These are phyloP conservation scores for Autographa gamma DNA, from an alignment of 2,888 invertebrate species.

Conservation along the genomic window DNA sequence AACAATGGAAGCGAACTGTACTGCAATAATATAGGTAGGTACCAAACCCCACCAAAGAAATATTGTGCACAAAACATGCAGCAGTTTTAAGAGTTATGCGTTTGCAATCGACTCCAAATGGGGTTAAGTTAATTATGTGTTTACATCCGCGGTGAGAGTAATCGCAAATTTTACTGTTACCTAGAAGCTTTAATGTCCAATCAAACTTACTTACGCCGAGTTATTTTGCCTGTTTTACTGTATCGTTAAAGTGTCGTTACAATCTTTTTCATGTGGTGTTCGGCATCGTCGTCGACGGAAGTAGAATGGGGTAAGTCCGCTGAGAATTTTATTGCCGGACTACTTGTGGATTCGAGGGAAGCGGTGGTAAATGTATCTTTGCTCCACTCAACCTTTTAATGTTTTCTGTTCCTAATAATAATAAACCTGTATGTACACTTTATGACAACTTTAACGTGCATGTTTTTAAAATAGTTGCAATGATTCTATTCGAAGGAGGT, in stretches of 20 bases:
- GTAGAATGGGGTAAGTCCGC: constrained; percentile 89
- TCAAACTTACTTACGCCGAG: constrained; percentile 75
- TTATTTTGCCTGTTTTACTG: constrained; percentile 78
- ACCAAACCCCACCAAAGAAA: constrained; percentile 15
- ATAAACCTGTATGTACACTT: constrained; percentile 63
- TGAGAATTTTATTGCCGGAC: constrained; percentile 72
- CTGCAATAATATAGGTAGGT: constrained; percentile 2
- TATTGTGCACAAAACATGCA: constrained; percentile 9
- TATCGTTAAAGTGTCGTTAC: constrained; percentile 84
- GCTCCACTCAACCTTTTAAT: constrained; percentile 65
- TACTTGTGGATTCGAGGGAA: constrained; percentile 81
- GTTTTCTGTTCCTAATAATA: constrained; percentile 66
- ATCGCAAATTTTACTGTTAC: constrained; percentile 70
- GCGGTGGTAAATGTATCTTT: constrained; percentile 64
- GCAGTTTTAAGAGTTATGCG: constrained; percentile 30
- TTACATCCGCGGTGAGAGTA: constrained; percentile 63
- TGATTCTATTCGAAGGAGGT: constrained; percentile 27
- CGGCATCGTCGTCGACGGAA: constrained; percentile 70
- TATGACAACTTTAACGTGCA: constrained; percentile 61
- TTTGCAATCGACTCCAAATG: constrained; percentile 52
- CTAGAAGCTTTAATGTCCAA: constrained; percentile 78
- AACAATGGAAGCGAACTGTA: constrained; percentile 15
- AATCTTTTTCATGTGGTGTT: constrained; percentile 86
- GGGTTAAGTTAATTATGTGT: constrained; percentile 65
- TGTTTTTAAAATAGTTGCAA: constrained; percentile 41